phyloP scores from a whole-genome alignment of 1,140 invertebrate species.

The Wasmannia auropunctata region DNA sequence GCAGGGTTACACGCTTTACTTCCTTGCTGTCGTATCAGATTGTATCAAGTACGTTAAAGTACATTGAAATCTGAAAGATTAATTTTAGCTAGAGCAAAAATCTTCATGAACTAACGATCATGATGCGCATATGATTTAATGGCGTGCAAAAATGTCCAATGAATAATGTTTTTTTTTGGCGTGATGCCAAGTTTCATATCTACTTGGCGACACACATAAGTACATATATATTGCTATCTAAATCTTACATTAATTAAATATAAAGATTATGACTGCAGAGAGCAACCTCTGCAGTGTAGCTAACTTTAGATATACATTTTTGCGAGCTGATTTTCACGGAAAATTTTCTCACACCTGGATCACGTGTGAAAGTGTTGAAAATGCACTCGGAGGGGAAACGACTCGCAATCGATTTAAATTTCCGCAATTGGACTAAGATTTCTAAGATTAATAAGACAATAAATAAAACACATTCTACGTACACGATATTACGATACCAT shows the following conservation, averaged over 20 bases:
- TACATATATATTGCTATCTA: not conserved
- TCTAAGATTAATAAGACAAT: not conserved
- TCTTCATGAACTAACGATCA: not conserved
- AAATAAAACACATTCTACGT: not conserved
- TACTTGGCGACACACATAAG: not conserved
- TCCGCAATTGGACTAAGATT: not conserved
- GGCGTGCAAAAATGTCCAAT: not conserved
- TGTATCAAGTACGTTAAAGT: not conserved
- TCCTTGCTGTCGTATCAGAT: conserved; percentile 2
- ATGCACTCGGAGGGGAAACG: not conserved
- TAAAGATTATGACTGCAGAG: not conserved
- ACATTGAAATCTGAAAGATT: not conserved
- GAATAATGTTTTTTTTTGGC: not conserved
- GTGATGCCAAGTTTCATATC: not conserved
- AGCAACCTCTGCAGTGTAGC: not conserved
- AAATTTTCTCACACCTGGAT: conserved; percentile 42
- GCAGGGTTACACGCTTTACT: not conserved
- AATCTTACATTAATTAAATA: conserved; percentile 36
- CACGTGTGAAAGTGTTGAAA: no score
- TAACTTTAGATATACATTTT: not conserved
- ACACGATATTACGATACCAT: not conserved
- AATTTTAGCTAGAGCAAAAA: not conserved
- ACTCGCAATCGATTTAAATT: not conserved
- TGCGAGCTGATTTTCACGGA: conserved; percentile 38
- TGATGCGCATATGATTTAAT: not conserved